phyloP scores from a whole-genome alignment of 64 coral and sea anemone genomes.

The Hydrozoanthus tunicans region DNA sequence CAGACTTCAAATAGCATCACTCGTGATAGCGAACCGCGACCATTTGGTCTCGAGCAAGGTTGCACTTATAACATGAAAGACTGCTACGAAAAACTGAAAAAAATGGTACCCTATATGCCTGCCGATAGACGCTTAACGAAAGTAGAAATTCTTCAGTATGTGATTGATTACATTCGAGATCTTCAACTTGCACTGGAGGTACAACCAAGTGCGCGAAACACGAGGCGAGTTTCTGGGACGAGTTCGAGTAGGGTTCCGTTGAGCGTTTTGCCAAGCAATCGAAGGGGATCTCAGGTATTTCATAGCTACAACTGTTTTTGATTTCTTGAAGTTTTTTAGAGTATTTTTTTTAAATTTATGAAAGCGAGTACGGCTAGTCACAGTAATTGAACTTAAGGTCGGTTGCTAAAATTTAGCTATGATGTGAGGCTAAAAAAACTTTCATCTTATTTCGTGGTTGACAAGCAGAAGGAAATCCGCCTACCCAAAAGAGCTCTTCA shows the following conservation, averaged over 20 bases:
- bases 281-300: conserved; percentile 41
- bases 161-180: conserved; percentile 92
- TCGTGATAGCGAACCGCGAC: conserved; percentile 34
- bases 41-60: conserved; percentile 65
- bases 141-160: conserved; percentile 88
- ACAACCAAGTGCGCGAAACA: conserved; percentile 50
- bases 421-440: background rate
- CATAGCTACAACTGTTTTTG: background rate
- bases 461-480: background rate
- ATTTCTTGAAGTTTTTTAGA: background rate
- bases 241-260: conserved; percentile 10
- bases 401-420: background rate
- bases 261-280: conserved; percentile 43
- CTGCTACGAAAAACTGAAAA: conserved; percentile 83
- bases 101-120: conserved; percentile 76
- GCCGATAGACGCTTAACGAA: conserved; percentile 64
- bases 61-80: conserved; percentile 87
- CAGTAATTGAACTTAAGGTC: background rate
- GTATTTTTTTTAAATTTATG: background rate
- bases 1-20: conserved; percentile 61
- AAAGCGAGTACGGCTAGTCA: background rate
- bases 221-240: conserved; percentile 10
- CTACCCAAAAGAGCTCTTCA: background rate
- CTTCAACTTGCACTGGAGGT: conserved; percentile 83
- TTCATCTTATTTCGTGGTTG: conserved; percentile 5